These are phyloP conservation scores for Argyrosomus regius DNA, from an alignment of 2,797 vertebrate species.

Conservation along the genomic window DNA sequence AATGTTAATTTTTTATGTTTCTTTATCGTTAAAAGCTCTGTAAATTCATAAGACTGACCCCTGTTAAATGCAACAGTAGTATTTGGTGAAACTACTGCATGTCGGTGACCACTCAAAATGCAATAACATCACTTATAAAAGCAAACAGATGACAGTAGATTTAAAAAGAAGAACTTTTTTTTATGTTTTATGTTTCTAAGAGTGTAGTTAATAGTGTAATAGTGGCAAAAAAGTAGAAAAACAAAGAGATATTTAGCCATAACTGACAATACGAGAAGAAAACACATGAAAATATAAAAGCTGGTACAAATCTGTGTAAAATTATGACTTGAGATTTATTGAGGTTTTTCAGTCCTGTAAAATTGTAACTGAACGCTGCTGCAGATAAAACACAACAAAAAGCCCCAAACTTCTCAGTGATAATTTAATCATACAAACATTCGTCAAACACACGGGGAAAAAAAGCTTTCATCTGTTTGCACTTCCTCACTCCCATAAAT, in stretches of 20 bases:
- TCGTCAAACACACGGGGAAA: slow-evolving; percentile 93
- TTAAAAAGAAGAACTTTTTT: too few relatives aligned
- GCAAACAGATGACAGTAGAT: not conserved
- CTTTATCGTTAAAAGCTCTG: not conserved
- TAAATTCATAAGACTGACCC: not conserved
- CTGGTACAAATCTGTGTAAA: not conserved
- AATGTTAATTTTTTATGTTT: not conserved
- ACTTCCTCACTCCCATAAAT: slow-evolving; percentile 80
- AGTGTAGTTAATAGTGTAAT: not conserved
- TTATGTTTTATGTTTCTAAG: not conserved
- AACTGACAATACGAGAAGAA: not conserved
- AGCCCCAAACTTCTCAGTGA: slow-evolving; percentile 81
- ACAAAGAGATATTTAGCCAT: not conserved
- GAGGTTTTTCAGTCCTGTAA: not conserved
- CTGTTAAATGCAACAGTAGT: not conserved
- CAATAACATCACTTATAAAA: not conserved
- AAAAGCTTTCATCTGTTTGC: slow-evolving; percentile 88
- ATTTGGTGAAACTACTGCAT: not conserved
- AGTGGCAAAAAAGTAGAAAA: not conserved
- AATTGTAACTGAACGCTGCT: not conserved
- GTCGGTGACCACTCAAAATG: not conserved
- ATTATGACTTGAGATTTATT: not conserved
- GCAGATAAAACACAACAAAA: slow-evolving; percentile 59
- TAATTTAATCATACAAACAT: slow-evolving; percentile 99
- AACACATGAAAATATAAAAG: not conserved